Evolutionary conservation across 1,140 invertebrate species (phyloP), one percentile per base, ranked within the genome.

Genomic region (Apis dorsata): DNA sequence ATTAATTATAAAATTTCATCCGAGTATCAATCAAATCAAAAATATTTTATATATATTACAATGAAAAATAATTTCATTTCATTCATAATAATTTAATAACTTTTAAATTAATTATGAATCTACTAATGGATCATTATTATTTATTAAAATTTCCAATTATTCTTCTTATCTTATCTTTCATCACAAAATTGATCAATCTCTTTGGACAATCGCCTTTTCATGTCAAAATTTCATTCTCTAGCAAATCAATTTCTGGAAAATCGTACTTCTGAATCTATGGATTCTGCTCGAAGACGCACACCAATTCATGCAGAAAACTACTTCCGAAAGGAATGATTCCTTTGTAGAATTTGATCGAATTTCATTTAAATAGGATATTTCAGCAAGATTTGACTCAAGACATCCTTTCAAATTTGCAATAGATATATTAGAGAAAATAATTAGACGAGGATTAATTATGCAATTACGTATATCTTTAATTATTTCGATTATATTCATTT

Each of bases 351-450:
- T 44, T 15, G 28, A 12, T 57, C 17, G n/a, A 68, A 24, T 49
- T 78, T 57, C 75, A 28, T 65, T 53, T 57, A 53, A 77, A 55
- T 76, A 53, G 60, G 21, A 51, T 63, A 65, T 7, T 44, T n/a
- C 12, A 19, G 19, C 19, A 63, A 3, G 59, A 7, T 13, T 10
- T 12, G 21, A 75, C 60, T 24, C 57, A 62, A 13, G 13, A 19
- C 5, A 24, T 62, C 44, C 21, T 66, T 44, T 66, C 15, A n/a
- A 44, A 44, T 44, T 66, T 44, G 21, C 13, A 7, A 12, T 21
- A 7, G 62, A 15, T 63, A 28, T 28, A 5, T 7, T 21, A 24
- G 4, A 2, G 12, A 5, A 28, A 28, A 5, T 28, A 63, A 63
- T 34, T 28, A 24, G 8, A 5, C 24, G 5, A 65, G 5, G 0